Evolutionary conservation across 2,113 vertebrate genomes (phyloP), one percentile per base, ranked within the genome.

Genomic region (Engraulis encrasicolus): DNA sequence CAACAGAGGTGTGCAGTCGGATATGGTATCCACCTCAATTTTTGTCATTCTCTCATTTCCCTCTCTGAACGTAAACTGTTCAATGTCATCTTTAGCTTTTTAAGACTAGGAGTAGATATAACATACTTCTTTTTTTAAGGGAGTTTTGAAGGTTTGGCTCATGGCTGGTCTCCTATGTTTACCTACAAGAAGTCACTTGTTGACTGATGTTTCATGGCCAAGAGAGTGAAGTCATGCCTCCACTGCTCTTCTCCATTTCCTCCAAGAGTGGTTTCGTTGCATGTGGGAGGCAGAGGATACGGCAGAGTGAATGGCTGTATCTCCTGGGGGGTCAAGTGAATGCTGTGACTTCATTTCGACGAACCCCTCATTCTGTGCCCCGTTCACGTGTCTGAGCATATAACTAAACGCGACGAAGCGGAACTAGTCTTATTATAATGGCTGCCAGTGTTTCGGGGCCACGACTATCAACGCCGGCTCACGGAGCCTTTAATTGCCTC

Each of bases 401-500:
- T 87, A 82, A 79, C 86, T 86, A 86, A n/a, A 93, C 81, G 87
- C 87, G 87, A 86, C 90, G 50, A 58, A 92, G 91, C 90, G 90
- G 89, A 92, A 92, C 92, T 88, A 82, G 90, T 88, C 93, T 92
- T 89, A 92, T 94, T 94, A 92, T 93, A 92, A 94, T 91, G 92
- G 92, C 92, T 89, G 83, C 90, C 89, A 91, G 92, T 93, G 88
- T 93, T 94, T 93, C 92, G 85, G 93, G n/a, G 92, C 93, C 85
- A 86, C 89, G 93, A 93, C 94, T 94, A 95, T 94, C 91, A 93
- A 93, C 90, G 87, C 89, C 81, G 91, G 92, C 92, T 94, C 93
- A 94, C 93, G 94, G 92, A 90, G 89, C 92, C 89, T 94, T 94
- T 95, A 94, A 95, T 95, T 95, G 93, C 93, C 91, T 94, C 93